Percentiles rank a stretch among this genome's conserved stretches.
Conservation (phyloP, 2,797 vertebrate species). For the Triplophysa bombifrons region DNA sequence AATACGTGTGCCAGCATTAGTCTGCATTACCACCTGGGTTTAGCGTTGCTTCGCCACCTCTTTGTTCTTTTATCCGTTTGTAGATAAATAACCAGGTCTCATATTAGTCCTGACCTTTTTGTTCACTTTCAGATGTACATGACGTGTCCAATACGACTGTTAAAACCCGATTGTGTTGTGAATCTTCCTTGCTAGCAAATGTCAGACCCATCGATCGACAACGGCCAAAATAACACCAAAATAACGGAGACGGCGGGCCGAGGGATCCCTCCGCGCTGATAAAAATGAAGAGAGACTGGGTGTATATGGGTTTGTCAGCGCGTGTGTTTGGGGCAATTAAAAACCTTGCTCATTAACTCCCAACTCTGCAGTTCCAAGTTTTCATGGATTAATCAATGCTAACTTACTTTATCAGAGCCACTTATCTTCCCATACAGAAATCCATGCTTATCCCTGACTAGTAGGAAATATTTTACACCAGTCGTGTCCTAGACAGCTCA, state of each 20-base stretch:
- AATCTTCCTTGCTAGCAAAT: slow-evolving; percentile 78
- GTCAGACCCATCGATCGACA: slow-evolving; percentile 78
- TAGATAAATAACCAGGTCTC: slow-evolving; percentile 77
- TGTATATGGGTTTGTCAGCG: slow-evolving; percentile 29
- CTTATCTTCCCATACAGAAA: slow-evolving; percentile 83
- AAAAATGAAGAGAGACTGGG: slow-evolving; percentile 56
- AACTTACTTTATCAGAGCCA: slow-evolving; percentile 86
- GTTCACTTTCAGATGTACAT: slow-evolving; percentile 63
- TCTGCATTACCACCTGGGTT: slow-evolving; percentile 63
- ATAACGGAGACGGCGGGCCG: slow-evolving; percentile 65
- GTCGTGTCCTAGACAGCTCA: slow-evolving; percentile 51
- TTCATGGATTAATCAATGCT: slow-evolving; percentile 87
- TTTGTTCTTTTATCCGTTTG: slow-evolving; percentile 68
- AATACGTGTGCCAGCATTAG: slow-evolving; percentile 49
- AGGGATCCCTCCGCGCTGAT: slow-evolving; percentile 63
- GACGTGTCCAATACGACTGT: slow-evolving; percentile 64
- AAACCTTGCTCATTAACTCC: slow-evolving; percentile 82
- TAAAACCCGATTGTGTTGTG: slow-evolving; percentile 71
- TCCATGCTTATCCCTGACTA: slow-evolving; percentile 78
- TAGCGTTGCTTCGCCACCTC: slow-evolving; percentile 59
- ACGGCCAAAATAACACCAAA: slow-evolving; percentile 64
- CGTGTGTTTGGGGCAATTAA: slow-evolving; percentile 72
- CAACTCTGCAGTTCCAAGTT: slow-evolving; percentile 76
- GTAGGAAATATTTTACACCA: slow-evolving; percentile 76
- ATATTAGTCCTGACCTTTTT: slow-evolving; percentile 75